A percentile compares a stretch with the other conserved stretches of the same genome.
These are phyloP conservation scores for Notolepis coatsorum DNA, from an alignment of 2,797 vertebrate genomes.

Conservation along the genomic window DNA sequence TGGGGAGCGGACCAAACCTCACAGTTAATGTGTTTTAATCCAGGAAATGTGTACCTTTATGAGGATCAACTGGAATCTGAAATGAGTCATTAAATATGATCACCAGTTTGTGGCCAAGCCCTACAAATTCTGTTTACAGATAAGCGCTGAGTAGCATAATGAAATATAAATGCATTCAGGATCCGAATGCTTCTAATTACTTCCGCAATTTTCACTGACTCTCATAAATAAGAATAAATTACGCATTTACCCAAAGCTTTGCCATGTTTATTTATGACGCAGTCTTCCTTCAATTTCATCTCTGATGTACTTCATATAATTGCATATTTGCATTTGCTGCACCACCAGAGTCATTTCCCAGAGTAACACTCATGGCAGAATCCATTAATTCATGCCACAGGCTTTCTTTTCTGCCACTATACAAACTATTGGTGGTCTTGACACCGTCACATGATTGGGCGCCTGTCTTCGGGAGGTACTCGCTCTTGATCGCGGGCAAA, in stretches of 20 bases:
- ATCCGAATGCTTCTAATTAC: conserved; percentile 72
- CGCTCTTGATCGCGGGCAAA: conserved; percentile 40
- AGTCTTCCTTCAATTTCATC: conserved; percentile 64
- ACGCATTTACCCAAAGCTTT: conserved; percentile 60
- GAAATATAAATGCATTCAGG: conserved; percentile 62
- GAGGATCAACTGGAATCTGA: conserved; percentile 23
- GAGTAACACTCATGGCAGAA: conserved; percentile 60
- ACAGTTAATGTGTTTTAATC: conserved; percentile 23
- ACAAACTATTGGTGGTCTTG: conserved; percentile 33
- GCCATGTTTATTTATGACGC: conserved; percentile 76
- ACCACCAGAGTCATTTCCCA: conserved; percentile 53
- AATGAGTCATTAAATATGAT: conserved; percentile 47
- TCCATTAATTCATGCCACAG: conserved; percentile 54
- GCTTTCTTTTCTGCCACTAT: conserved; percentile 50
- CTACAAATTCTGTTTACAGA: conserved; percentile 56
- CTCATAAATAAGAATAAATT: conserved; percentile 74
- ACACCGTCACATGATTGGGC: conserved; percentile 32
- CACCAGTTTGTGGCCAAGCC: conserved; percentile 33
- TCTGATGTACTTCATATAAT: conserved; percentile 67
- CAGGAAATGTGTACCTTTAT: conserved; percentile 30
- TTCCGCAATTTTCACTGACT: conserved; percentile 66
- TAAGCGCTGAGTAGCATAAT: conserved; percentile 33
- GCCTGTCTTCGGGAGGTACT: conserved; percentile 44
- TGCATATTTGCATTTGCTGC: conserved; percentile 68
- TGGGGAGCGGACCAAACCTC: too few relatives aligned